These are phyloP conservation scores for Pseudanteris insignis DNA, from an alignment of 2,888 invertebrate genomes.

Conservation along the genomic window DNA sequence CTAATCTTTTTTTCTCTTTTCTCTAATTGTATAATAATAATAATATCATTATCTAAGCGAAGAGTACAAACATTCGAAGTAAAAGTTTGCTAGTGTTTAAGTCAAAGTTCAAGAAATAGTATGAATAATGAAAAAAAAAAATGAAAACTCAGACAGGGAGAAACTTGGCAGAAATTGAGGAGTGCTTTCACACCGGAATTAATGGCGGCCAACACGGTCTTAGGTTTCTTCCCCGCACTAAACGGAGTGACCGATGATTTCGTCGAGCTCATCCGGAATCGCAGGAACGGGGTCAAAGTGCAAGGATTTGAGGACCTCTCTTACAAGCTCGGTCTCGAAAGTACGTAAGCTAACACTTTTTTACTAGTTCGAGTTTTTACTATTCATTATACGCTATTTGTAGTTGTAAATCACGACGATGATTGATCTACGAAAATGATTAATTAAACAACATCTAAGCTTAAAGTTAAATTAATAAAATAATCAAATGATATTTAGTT, in stretches of 20 bases:
- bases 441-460: no score
- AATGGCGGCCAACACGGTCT: constrained; percentile 79
- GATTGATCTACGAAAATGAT: no score
- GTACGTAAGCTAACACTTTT: constrained; percentile 58
- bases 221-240: constrained; percentile 78
- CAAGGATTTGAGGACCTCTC: constrained; percentile 77
- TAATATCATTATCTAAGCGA: no score
- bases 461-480: no score
- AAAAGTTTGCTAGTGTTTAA: no score
- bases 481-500: no score
- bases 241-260: constrained; percentile 83
- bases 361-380: background rate
- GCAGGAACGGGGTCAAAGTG: constrained; percentile 63
- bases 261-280: constrained; percentile 72
- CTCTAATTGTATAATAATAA: no score
- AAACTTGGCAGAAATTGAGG: constrained; percentile 80
- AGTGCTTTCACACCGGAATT: constrained; percentile 78
- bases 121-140: no score
- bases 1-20: no score
- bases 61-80: no score
- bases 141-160: constrained; percentile 85
- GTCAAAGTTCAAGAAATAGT: no score
- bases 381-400: background rate
- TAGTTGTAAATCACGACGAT: background rate
- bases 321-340: constrained; percentile 82